Evolutionary conservation across 2,797 vertebrate species (phyloP), one percentile per base, ranked within the genome.

Genomic region (Pampus argenteus): DNA sequence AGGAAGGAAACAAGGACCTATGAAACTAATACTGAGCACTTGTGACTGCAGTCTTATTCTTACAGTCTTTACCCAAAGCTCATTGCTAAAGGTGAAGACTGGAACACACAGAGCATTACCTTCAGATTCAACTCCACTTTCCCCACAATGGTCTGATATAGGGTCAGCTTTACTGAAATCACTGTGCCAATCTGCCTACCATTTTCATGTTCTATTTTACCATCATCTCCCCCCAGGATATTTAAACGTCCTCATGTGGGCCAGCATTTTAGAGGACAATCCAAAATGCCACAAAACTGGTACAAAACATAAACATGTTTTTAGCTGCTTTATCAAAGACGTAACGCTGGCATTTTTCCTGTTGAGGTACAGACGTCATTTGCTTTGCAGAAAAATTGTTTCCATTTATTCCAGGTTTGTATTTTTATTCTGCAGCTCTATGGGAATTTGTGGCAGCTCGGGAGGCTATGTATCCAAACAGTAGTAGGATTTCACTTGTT

Each of bases 11-110:
- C 25, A 25, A 31, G 26, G 40, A 45, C 34, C 52, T 48, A 14
- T 1, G 20, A 49, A 54, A 62, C 13, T 40, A 48, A 69, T 25
- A 34, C 22, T 34, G 38, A 45, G 9, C 4, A 7, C 28, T 62
- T 55, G 7, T 23, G 40, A 31, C 66, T 56, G 52, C 40, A 64
- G 63, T 40, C 18, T 62, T 31, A 57, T 54, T 49, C 22, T 54
- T 38, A 4, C 17, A 51, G 31, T 66, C 22, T 68, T 61, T 38
- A 44, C 26, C 47, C 11, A 57, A 31, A 57, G 38, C 29, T 40
- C 9, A 23, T 9, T 45, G 28, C 26, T 11, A 23, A 28, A 61
- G 36, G 13, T 62, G 26, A 47, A n/a, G n/a, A 11, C 13, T 64
- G 9, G 9, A 60, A 26, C 38, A 40, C 6, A 13, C 20, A 42